A percentile compares a stretch with the other conserved stretches of the same genome.
phyloP scores from a whole-genome alignment of 2,888 invertebrate species.

The Phortica okadai region DNA sequence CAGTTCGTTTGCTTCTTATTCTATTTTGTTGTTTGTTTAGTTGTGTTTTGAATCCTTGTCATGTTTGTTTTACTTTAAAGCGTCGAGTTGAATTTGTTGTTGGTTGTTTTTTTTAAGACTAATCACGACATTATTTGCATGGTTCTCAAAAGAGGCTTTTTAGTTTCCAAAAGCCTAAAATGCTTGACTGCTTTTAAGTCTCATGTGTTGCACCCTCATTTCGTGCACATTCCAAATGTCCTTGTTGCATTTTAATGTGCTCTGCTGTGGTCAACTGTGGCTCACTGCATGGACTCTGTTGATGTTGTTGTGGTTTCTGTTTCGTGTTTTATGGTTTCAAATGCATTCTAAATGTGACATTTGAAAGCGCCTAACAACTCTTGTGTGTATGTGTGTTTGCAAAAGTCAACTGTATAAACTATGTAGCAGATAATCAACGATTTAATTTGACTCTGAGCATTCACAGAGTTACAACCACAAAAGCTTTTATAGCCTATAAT shows the following conservation, averaged over 20 bases:
- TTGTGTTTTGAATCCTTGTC: slow-evolving; percentile 17
- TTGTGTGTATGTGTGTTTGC: slow-evolving; percentile 13
- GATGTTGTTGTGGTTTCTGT: neutral
- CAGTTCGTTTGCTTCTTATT: slow-evolving; percentile 20
- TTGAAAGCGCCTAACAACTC: slow-evolving; percentile 49
- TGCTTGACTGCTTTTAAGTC: too few species aligned
- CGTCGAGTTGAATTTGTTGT: slow-evolving; percentile 32
- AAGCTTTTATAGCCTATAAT: too few species aligned
- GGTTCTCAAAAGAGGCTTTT: too few species aligned
- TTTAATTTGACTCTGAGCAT: too few species aligned
- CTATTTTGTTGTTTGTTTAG: neutral
- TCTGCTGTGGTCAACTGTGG: slow-evolving; percentile 13
- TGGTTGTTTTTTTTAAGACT: neutral
- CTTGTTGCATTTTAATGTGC: slow-evolving; percentile 43
- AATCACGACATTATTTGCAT: too few species aligned
- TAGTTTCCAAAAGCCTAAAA: too few species aligned
- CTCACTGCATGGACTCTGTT: neutral
- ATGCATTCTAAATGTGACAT: slow-evolving; percentile 60
- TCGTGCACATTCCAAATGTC: slow-evolving; percentile 46
- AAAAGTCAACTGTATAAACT: slow-evolving; percentile 55
- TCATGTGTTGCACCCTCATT: neutral
- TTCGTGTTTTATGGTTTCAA: neutral
- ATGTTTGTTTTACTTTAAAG: slow-evolving; percentile 33
- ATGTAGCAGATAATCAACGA: neutral
- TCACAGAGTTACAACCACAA: too few species aligned